These are phyloP conservation scores for Heterodera filipjevi DNA, from an alignment of 2,888 invertebrate species.

Conservation along the genomic window DNA sequence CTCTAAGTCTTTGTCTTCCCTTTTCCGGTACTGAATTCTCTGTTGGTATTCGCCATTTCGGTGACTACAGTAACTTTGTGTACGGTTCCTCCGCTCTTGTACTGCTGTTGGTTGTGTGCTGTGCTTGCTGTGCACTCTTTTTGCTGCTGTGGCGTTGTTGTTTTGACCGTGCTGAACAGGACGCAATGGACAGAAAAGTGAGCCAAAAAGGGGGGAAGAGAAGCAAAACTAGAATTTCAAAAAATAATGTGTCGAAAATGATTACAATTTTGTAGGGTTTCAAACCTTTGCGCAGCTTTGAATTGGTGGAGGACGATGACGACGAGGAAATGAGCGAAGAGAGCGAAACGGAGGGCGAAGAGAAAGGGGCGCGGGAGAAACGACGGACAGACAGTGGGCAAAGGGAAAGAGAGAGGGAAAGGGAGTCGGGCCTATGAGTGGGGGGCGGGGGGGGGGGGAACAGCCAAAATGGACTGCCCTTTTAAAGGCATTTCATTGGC, in stretches of 20 bases:
- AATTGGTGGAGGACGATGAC: conserved; percentile 36
- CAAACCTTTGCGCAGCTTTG: conserved; percentile 55
- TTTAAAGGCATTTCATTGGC: too few species aligned
- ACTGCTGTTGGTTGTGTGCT: neutral
- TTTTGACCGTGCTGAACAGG: neutral
- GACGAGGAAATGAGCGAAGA: conserved; percentile 34
- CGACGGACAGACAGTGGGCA: neutral
- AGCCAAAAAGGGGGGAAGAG: neutral
- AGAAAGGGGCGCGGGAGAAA: neutral
- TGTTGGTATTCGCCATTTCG: neutral
- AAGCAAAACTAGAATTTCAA: too few species aligned
- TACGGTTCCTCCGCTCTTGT: conserved; percentile 1
- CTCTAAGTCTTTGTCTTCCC: too few species aligned
- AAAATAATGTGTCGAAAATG: neutral
- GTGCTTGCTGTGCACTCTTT: neutral
- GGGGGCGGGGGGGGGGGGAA: neutral
- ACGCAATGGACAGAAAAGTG: neutral
- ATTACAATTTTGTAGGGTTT: conserved; percentile 50
- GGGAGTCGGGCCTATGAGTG: conserved; percentile 7
- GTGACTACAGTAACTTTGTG: neutral
- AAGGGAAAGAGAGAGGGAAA: too few species aligned
- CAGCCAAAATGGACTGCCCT: neutral
- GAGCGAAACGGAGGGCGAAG: neutral
- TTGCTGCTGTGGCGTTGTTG: neutral
- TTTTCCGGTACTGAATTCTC: neutral